A percentile compares a stretch with the other conserved stretches of the same genome.
phyloP scores from a whole-genome alignment of 2,888 invertebrate genomes.

The Mythimna ferrago region DNA sequence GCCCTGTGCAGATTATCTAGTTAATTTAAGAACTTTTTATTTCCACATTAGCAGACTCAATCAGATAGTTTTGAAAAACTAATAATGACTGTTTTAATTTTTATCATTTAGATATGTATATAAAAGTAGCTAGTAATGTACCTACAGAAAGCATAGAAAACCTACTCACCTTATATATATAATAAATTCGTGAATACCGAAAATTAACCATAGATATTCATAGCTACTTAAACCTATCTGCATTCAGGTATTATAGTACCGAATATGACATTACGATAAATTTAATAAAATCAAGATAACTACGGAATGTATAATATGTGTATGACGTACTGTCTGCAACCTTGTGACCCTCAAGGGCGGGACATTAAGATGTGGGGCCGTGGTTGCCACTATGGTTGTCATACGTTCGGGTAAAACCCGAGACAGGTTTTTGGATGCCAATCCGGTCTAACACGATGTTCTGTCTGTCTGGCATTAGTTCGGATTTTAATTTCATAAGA shows the following conservation, averaged over 20 bases:
- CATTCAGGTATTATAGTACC: slow-evolving; percentile 36
- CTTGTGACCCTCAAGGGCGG: slow-evolving; percentile 65
- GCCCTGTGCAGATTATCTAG: too few species aligned
- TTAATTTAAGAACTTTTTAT: too few species aligned
- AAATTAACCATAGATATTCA: slow-evolving; percentile 28
- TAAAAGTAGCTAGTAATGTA: neutral
- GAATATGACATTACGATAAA: slow-evolving; percentile 56
- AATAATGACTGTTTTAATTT: too few species aligned
- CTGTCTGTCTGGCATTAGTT: neutral
- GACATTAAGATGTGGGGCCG: slow-evolving; percentile 65
- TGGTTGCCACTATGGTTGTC: slow-evolving; percentile 9
- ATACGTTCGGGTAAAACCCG: neutral
- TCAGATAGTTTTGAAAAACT: too few species aligned
- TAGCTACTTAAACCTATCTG: slow-evolving; percentile 28
- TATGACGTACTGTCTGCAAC: slow-evolving; percentile 64
- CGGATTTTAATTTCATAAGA: too few species aligned
- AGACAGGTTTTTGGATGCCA: neutral
- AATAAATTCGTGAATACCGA: too few species aligned
- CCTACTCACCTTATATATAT: neutral
- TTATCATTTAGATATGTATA: too few species aligned
- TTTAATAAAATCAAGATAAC: slow-evolving; percentile 58
- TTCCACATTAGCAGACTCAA: too few species aligned
- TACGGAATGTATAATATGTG: slow-evolving; percentile 51
- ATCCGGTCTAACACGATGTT: neutral
- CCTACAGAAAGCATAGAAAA: neutral